phyloP scores from a whole-genome alignment of 1,140 invertebrate species.

The Lepidurus apus region DNA sequence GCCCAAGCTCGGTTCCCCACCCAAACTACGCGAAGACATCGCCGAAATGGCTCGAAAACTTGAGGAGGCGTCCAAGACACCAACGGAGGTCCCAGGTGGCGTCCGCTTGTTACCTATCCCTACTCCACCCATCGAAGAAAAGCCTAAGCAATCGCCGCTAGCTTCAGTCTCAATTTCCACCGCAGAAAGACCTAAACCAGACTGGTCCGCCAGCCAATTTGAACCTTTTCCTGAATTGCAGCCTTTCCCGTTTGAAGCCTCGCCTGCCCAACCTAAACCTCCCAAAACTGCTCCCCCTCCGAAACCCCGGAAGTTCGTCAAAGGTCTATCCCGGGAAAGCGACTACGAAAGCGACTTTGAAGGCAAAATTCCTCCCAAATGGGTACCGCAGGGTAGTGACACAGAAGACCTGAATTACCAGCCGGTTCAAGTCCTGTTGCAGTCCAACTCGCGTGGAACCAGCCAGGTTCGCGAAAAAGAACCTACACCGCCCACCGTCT shows the following conservation, averaged over 20 bases:
- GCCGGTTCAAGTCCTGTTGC: constrained; percentile 45
- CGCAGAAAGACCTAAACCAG: constrained; percentile 36
- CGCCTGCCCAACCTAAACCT: constrained; percentile 43
- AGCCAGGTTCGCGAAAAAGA: constrained; percentile 13
- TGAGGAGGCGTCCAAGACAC: constrained; percentile 56
- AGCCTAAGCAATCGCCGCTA: neutral
- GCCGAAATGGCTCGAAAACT: constrained; percentile 57
- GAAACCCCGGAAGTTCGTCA: constrained; percentile 60
- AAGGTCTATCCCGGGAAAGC: constrained; percentile 61
- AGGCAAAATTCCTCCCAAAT: constrained; percentile 55
- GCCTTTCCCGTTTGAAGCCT: constrained; percentile 49
- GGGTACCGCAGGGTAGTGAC: constrained; percentile 61
- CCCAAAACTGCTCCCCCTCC: constrained; percentile 46
- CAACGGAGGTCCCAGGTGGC: constrained; percentile 57
- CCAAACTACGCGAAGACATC: constrained; percentile 50
- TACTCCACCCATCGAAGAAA: constrained; percentile 33
- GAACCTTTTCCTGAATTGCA: constrained; percentile 42
- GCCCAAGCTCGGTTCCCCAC: constrained; percentile 46
- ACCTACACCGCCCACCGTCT: constrained; percentile 34
- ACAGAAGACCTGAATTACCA: constrained; percentile 53
- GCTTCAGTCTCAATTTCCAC: constrained; percentile 26
- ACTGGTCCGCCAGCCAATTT: neutral
- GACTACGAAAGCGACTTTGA: constrained; percentile 72
- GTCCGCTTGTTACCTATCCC: constrained; percentile 55
- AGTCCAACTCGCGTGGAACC: neutral